These are phyloP conservation scores for Chrysopa pallens DNA, from an alignment of 1,140 invertebrate genomes.

Conservation along the genomic window DNA sequence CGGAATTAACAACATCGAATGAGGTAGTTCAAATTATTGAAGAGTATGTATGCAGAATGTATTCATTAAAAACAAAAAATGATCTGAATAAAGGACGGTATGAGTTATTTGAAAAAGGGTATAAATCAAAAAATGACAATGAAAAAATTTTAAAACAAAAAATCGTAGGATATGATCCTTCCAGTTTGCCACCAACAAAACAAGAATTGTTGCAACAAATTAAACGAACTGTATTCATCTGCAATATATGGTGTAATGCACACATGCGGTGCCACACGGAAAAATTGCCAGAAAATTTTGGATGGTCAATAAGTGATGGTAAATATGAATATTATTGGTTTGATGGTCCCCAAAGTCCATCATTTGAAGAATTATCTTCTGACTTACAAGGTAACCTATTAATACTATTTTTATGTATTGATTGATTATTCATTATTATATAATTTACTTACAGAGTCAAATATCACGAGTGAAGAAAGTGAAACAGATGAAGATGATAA, in stretches of 20 bases:
- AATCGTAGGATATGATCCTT: slow-evolving; percentile 7
- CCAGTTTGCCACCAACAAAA: slow-evolving; percentile 9
- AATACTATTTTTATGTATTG: no score
- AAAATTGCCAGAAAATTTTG: slow-evolving; percentile 6
- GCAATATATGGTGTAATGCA: slow-evolving; percentile 10
- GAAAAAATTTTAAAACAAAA: not conserved
- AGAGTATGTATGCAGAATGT: slow-evolving; percentile 6
- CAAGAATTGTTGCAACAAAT: slow-evolving; percentile 8
- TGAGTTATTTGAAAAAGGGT: not conserved
- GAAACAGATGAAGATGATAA: no score
- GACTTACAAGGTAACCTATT: no score
- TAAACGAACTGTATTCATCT: slow-evolving; percentile 6
- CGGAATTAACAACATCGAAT: no score
- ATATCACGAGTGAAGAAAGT: no score
- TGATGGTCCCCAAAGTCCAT: slow-evolving; percentile 8
- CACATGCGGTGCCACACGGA: slow-evolving; percentile 7
- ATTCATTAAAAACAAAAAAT: slow-evolving; percentile 9
- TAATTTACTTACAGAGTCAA: no score
- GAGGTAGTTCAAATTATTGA: slow-evolving; percentile 1
- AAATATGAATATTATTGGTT: slow-evolving; percentile 8
- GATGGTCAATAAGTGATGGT: slow-evolving; percentile 7
- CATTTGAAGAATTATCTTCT: not conserved
- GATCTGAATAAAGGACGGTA: slow-evolving; percentile 8
- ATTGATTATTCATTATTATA: no score
- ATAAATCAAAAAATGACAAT: no score